Base-by-base conservation (phyloP, 2,888 invertebrate species). In the Heliconius hortense region DNA sequence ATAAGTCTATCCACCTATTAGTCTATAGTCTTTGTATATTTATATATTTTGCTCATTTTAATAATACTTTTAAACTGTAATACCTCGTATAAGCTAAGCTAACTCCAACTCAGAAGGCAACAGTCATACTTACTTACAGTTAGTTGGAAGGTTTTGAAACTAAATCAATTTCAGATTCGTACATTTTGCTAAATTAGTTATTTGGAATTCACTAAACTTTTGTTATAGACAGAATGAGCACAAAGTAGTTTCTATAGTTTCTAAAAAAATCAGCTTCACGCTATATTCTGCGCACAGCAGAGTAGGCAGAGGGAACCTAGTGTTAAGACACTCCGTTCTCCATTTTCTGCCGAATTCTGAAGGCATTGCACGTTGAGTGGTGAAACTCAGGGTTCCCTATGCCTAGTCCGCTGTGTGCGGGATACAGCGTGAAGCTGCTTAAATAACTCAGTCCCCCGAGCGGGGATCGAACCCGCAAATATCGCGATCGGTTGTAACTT, bases 121-220 rank as follows among this genome's bases (percentile, higher is more conserved):
- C 15, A 31, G 31, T 63, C 63, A 21, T 63, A 28, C 11, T 31
- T 18, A 64, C n/a, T n/a, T 35, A n/a, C 21, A n/a, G 11, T 39
- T 7, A 13, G n/a, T n/a, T 63, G 63, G 63, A 31, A 21, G 63
- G 63, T 63, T 31, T 63, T 31, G n/a, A 39, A 35, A 64, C n/a
- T 35, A 64, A 60, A 64, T 64, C n/a, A 64, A 64, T 64, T 39
- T 64, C 64, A 64, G 24, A 64, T 39, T 64, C 13, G n/a, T 64
- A 63, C 63, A 21, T 63, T 63, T 63, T 31, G 63, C 31, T 2
- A 10, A 56, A 13, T 60, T 60, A 39, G 35, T n/a, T 39, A 64
- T 64, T 39, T 35, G n/a, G 39, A 39, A n/a, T 64, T 13, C 39
- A 64, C n/a, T 35, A 64, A 64, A 35, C n/a, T 35, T 64, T 64